Evolutionary conservation across 2,113 vertebrate species (phyloP), one percentile per base, ranked within the genome.

Genomic region (Microcebus tavaratra): DNA sequence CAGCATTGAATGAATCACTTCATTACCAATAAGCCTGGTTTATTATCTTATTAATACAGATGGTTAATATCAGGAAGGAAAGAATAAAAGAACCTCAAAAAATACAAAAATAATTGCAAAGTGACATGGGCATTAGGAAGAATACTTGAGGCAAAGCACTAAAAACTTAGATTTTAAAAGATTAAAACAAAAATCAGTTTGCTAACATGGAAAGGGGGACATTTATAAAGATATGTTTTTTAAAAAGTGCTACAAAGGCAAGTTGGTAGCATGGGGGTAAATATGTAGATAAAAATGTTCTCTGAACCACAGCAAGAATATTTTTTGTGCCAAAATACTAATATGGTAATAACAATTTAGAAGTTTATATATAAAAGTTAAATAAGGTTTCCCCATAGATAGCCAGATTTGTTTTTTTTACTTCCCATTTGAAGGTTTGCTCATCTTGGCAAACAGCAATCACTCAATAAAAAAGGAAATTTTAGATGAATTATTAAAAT

Each of bases 31-130:
- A 98, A 97, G 96, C 92, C 96, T 98, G 91, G 88, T 95, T 98
- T 98, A 98, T 97, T 98, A 98, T 98, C 97, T 98, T 95, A 98
- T 98, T 98, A 98, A 98, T 98, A 98, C 95, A 98, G 97, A 96
- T 95, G 80, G 95, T 95, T 98, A 98, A 98, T 98, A 98, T 86
- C 93, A 97, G 53, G 53, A 96, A 83, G 10, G 92, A 83, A 98
- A 98, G 96, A 97, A 92, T 34, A 95, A 73, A 83, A 96, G 92
- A 98, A 97, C 55, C 83, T 97, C 34, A 87, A 96, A 82, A 98
- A 97, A 73, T 39, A 95, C 95, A 97, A 1, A 83, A 97, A 96
- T 95, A 97, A 95, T 14, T 59, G 3, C 65, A 97, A 96, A 91
- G 88, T 65, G 92, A 97, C 75, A 84, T 2, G 75, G 6, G 57